Evolutionary conservation across 2,797 vertebrate genomes (phyloP).

Genomic region (Phoeniculus purpureus): DNA sequence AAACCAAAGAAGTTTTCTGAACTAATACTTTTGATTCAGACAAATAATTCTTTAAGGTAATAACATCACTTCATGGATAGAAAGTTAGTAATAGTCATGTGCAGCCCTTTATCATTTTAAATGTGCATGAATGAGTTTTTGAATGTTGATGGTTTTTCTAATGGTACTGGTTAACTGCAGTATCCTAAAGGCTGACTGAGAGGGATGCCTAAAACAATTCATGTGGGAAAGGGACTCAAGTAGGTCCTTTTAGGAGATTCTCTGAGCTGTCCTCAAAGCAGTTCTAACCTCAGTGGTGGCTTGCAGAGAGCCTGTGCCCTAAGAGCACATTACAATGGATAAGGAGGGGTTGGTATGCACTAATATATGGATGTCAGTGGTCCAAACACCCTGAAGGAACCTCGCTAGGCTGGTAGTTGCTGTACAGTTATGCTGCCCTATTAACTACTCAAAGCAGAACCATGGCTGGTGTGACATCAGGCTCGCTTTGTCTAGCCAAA

Average conservation of each 20-base stretch:
- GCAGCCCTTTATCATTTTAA: background rate
- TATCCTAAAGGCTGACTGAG: background rate
- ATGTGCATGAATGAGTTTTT: background rate
- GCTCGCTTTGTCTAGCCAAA: background rate
- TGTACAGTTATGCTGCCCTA: background rate
- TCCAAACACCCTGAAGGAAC: background rate
- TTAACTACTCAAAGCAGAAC: background rate
- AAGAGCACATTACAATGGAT: background rate
- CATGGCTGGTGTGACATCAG: background rate
- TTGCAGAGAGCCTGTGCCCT: background rate
- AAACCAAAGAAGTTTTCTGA: background rate
- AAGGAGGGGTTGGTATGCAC: background rate
- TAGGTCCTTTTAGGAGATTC: background rate
- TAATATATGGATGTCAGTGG: background rate
- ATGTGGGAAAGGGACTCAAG: background rate
- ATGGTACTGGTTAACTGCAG: rapidly evolving
- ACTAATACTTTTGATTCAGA: background rate
- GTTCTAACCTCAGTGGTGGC: background rate
- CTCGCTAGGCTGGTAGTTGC: background rate
- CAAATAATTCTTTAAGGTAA: background rate
- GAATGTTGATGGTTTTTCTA: background rate
- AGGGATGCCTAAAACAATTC: background rate
- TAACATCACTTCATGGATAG: background rate
- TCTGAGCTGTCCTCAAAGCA: background rate
- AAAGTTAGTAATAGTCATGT: background rate